Evolutionary conservation across 2,888 invertebrate genomes (phyloP).

Genomic region (Cryptops parisi): DNA sequence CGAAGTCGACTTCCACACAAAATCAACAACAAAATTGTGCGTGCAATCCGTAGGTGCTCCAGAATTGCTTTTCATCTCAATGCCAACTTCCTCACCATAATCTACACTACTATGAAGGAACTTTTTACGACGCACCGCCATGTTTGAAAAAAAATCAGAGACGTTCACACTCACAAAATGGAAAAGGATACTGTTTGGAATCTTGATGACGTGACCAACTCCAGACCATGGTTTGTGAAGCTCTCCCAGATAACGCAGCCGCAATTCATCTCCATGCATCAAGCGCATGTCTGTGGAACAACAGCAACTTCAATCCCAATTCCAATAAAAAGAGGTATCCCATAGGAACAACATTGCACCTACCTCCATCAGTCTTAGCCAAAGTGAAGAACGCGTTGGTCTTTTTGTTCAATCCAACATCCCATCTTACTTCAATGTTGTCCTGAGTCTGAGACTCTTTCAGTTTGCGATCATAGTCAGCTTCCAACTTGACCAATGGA

Average conservation of each 20-base stretch:
- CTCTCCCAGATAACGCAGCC: constrained; percentile 83
- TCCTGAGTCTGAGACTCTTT: constrained; percentile 98
- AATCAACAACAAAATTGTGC: constrained; percentile 94
- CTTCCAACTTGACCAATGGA: constrained; percentile 90
- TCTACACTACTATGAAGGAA: constrained; percentile 34
- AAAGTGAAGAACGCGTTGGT: constrained; percentile 94
- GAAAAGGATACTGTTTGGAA: constrained; percentile 38
- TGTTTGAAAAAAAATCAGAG: neutral
- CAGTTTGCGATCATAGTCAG: constrained; percentile 92
- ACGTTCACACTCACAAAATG: neutral
- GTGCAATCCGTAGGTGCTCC: constrained; percentile 88
- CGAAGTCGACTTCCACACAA: constrained; percentile 98
- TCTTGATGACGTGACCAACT: constrained; percentile 85
- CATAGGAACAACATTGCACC: constrained; percentile 9
- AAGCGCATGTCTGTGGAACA: constrained; percentile 74
- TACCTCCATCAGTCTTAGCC: constrained; percentile 83
- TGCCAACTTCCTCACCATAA: constrained; percentile 94
- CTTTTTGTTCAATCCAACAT: constrained; percentile 94
- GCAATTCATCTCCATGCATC: constrained; percentile 96
- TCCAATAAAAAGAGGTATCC: constrained; percentile 4
- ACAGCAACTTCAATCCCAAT: neutral
- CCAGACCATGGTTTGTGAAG: constrained; percentile 93
- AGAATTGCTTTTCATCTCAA: constrained; percentile 81
- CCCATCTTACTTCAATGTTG: constrained; percentile 97
- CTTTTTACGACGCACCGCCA: no score